phyloP scores from a whole-genome alignment of 2,888 invertebrate genomes.

The Lydus trimaculatus region DNA sequence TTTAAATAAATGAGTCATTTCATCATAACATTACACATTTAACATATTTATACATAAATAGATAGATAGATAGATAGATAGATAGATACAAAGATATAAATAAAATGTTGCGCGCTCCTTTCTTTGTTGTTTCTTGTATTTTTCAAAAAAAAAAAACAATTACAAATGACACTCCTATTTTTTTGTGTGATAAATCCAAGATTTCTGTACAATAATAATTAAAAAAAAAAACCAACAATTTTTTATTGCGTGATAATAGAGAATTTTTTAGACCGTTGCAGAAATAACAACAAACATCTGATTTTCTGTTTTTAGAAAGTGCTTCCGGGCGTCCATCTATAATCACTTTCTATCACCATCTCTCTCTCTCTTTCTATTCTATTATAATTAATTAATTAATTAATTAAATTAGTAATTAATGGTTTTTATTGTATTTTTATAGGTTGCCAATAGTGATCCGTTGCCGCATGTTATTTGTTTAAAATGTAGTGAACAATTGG shows the following conservation, averaged over 20 bases:
- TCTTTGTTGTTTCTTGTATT: neutral
- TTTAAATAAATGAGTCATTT: slow-evolving; percentile 30
- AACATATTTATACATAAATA: neutral
- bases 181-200: neutral
- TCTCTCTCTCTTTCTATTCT: slow-evolving; percentile 18
- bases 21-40: slow-evolving; percentile 15
- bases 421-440: slow-evolving; percentile 45
- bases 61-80: neutral
- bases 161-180: neutral
- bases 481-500: slow-evolving; percentile 77
- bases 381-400: neutral
- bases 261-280: slow-evolving; percentile 4
- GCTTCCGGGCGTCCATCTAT: slow-evolving; percentile 34
- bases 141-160: no score
- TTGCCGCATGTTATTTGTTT: slow-evolving; percentile 81
- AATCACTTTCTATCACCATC: slow-evolving; percentile 5
- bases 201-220: neutral
- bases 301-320: slow-evolving; percentile 31
- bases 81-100: slow-evolving; percentile 24
- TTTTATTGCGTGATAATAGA: neutral
- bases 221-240: no score
- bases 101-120: slow-evolving; percentile 15
- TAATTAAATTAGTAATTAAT: neutral
- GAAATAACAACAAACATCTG: slow-evolving; percentile 3
- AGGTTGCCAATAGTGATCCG: slow-evolving; percentile 79